phyloP scores from a whole-genome alignment of 1,140 invertebrate genomes.

The Teleopsis dalmanni region DNA sequence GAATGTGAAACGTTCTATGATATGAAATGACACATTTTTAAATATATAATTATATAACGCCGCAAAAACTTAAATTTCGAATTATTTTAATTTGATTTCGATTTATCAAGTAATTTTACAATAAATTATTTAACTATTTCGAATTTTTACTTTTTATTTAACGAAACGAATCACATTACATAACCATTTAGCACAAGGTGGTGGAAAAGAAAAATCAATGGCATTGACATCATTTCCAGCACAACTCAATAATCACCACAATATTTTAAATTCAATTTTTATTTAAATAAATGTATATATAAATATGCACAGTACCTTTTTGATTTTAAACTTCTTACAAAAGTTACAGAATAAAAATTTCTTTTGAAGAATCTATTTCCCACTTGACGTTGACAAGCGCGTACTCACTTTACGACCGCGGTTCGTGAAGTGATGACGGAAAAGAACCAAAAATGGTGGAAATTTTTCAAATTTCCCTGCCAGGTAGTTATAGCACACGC shows the following conservation, averaged over 20 bases:
- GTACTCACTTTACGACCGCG: constrained; percentile 37
- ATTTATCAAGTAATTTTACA: constrained; percentile 12
- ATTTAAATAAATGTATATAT: constrained; percentile 14
- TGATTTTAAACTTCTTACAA: constrained; percentile 41
- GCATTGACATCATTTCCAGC: background rate
- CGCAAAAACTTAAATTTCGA: too few relatives aligned
- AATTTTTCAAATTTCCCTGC: too few relatives aligned
- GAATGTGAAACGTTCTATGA: too few relatives aligned
- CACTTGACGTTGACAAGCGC: constrained; percentile 37
- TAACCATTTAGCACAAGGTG: constrained; percentile 39
- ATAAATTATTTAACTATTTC: background rate
- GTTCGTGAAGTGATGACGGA: constrained; percentile 11
- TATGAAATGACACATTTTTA: too few relatives aligned
- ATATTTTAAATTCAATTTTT: too few relatives aligned
- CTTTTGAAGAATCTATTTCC: constrained; percentile 40
- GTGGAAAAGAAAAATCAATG: constrained; percentile 34
- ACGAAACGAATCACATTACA: constrained; percentile 37
- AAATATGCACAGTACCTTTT: constrained; percentile 35
- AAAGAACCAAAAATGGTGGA: too few relatives aligned
- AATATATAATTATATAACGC: too few relatives aligned
- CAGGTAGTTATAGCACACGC: too few relatives aligned
- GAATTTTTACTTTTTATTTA: constrained; percentile 9
- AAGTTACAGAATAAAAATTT: constrained; percentile 45
- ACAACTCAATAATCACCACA: background rate
- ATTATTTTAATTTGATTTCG: too few relatives aligned